A percentile compares a stretch with the other conserved stretches of the same genome.
Conservation (phyloP, 2,888 invertebrate genomes). For the Mythimna pallens region DNA sequence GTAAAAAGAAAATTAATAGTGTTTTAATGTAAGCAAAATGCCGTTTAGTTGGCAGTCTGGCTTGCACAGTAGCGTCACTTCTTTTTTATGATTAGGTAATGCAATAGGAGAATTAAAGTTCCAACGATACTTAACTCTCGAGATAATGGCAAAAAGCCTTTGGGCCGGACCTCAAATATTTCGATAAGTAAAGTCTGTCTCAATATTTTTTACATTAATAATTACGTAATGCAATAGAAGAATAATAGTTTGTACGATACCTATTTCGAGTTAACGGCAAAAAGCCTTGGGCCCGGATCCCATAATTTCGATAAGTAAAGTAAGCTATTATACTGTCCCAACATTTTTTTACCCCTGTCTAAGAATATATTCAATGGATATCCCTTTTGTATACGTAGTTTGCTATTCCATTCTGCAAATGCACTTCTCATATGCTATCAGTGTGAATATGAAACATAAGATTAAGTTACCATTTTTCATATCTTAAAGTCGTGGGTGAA, state of each 20-base stretch:
- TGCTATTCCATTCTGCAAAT: constrained; percentile 2
- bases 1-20: constrained; percentile 9
- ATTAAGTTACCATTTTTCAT: constrained; percentile 1
- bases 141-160: constrained; percentile 17
- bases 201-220: constrained; percentile 46
- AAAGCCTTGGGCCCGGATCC: constrained; percentile 2
- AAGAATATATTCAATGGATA: background rate
- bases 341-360: constrained; percentile 55
- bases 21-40: background rate
- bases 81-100: constrained; percentile 9
- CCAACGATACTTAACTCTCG: constrained; percentile 3
- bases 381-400: background rate
- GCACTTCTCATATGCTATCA: background rate
- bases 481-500: background rate
- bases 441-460: constrained; percentile 1
- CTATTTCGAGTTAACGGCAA: constrained; percentile 9
- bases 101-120: constrained; percentile 7
- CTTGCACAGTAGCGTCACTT: background rate
- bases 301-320: constrained; percentile 24
- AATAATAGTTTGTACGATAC: constrained; percentile 7
- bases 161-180: constrained; percentile 9
- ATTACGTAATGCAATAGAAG: background rate
- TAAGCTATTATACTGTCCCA: constrained; percentile 19
- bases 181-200: constrained; percentile 15
- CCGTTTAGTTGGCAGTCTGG: background rate